A percentile compares a stretch with the other conserved stretches of the same genome.
Evolutionary conservation across 2,797 vertebrate species (phyloP).

Genomic region (Perdix hodgsoniae): DNA sequence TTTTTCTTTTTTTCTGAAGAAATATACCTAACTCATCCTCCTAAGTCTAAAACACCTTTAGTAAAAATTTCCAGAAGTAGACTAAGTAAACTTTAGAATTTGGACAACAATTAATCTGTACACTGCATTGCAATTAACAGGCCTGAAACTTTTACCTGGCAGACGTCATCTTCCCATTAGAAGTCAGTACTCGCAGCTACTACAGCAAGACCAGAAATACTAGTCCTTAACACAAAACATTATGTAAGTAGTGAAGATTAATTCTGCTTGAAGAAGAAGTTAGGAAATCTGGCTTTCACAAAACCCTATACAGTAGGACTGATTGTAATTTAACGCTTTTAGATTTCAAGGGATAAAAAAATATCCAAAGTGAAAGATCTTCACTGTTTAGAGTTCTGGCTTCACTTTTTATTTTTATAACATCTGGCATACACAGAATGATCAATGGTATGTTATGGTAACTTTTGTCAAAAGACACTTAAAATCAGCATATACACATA

Average conservation of each 20-base stretch:
- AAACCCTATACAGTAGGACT: background rate
- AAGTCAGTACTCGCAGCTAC: background rate
- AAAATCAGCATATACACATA: constrained; percentile 3
- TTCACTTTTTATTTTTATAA: background rate
- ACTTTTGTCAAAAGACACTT: constrained; percentile 29
- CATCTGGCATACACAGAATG: background rate
- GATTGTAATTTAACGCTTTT: background rate
- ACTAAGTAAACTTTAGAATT: background rate
- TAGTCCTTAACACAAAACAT: background rate
- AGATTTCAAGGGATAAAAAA: background rate
- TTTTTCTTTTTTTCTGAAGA: background rate
- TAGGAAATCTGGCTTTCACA: background rate
- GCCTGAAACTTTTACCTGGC: background rate
- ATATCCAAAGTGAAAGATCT: background rate
- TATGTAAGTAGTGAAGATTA: background rate
- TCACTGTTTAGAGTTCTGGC: background rate
- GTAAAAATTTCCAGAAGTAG: background rate
- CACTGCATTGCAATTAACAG: background rate
- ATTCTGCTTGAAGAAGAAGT: background rate
- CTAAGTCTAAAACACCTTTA: background rate
- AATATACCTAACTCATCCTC: background rate
- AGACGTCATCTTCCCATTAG: background rate
- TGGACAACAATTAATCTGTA: background rate
- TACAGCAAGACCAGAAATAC: background rate
- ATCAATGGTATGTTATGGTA: constrained; percentile 28